Base-by-base conservation (phyloP, 2,888 invertebrate genomes). In the Anorthoa munda region DNA sequence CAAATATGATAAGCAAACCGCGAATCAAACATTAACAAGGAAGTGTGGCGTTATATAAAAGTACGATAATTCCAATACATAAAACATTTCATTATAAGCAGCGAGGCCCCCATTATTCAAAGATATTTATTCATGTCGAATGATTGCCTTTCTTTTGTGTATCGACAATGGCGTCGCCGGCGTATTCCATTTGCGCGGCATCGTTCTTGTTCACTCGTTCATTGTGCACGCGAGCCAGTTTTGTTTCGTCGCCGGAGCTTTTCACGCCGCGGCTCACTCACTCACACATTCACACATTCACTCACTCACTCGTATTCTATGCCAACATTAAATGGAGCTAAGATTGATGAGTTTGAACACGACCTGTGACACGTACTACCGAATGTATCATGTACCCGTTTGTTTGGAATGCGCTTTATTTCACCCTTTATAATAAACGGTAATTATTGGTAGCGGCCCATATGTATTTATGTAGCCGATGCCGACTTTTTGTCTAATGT, bases 51-150 rank as follows among this genome's bases (percentile, higher is more conserved):
- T 87, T 82, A 86, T 89, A 92, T 90, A 92, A 90, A 92, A 92
- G 90, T 93, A 93, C 90, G 92, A 94, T 95, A 95, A 95, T 94
- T 93, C 89, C 91, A 88, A 94, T 93, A 95, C 95, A 94, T 95
- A 94, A 95, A 95, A 95, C 94, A 95, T 96, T 96, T 95, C 94
- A 95, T 94, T 96, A 94, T 92, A 93, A 90, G 93, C 94, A 92
- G 91, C 90, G 92, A 88, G 90, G 91, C 89, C 87, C 84, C 93
- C 93, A 96, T 96, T 96, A 96, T 94, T 96, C 95, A 95, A 95
- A 95, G 94, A 96, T 95, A 95, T 95, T 95, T 95, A 96, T 96
- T 96, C 95, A 95, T 95, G 96, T 95, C 95, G 95, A 96, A 95
- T 95, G 95, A 96, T 96, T 95, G 94, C 96, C 94, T 96, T 95